These are phyloP conservation scores for Cheumatopsyche charites DNA, from an alignment of 1,140 invertebrate genomes.

Conservation along the genomic window DNA sequence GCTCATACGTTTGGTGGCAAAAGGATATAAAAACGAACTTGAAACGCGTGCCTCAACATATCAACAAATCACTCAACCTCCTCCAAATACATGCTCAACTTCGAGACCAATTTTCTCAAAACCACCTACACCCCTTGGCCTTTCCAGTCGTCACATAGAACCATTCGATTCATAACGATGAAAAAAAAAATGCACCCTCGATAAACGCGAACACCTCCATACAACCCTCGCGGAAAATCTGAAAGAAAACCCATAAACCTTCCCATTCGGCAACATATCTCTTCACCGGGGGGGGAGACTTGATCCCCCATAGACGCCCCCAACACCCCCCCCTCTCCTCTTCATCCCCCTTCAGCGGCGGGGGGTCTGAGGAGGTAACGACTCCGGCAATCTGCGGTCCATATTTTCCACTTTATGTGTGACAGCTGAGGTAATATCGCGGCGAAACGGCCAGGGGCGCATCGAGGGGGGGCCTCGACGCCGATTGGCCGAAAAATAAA, in stretches of 20 bases:
- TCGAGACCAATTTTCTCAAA: too few relatives aligned
- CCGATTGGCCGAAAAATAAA: conserved; percentile 65
- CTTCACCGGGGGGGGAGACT: conserved; percentile 47
- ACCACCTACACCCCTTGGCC: too few relatives aligned
- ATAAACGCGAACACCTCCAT: conserved; percentile 41
- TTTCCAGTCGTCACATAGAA: neutral
- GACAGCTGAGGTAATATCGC: conserved; percentile 66
- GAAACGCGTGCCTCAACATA: too few relatives aligned
- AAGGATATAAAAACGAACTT: too few relatives aligned
- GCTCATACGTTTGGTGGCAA: too few relatives aligned
- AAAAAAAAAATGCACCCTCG: neutral
- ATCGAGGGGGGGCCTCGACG: conserved; percentile 58
- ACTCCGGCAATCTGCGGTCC: conserved; percentile 60
- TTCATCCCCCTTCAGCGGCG: conserved; percentile 38
- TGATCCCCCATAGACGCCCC: too few relatives aligned
- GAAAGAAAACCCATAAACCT: conserved; percentile 66
- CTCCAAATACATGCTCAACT: too few relatives aligned
- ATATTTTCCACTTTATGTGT: conserved; percentile 67
- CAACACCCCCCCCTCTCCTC: conserved; percentile 37
- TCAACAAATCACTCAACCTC: too few relatives aligned
- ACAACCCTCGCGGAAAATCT: conserved; percentile 51
- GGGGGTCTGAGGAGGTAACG: conserved; percentile 43
- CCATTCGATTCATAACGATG: neutral
- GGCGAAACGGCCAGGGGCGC: conserved; percentile 58
- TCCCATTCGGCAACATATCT: conserved; percentile 49